Conservation (phyloP, 1,140 invertebrate genomes). For the Panagrolaimus sp. region DNA sequence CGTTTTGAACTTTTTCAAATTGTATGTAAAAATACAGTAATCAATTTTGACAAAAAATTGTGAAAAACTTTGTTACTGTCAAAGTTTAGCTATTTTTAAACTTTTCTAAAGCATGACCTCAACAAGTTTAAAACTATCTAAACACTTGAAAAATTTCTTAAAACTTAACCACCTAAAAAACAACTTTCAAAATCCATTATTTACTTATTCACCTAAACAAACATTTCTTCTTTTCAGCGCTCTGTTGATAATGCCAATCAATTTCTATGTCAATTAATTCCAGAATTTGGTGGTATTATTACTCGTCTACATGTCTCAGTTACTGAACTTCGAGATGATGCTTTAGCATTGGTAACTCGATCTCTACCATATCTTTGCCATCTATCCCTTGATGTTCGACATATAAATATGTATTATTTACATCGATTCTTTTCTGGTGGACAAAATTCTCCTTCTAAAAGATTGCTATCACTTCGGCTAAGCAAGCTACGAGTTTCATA, state of each 20-base stretch:
- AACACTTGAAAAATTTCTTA: background rate
- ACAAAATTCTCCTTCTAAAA: constrained; percentile 23
- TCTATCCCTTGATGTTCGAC: constrained; percentile 47
- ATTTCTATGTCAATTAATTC: constrained; percentile 44
- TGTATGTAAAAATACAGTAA: no score
- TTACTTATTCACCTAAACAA: background rate
- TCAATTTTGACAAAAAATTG: no score
- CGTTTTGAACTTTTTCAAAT: no score
- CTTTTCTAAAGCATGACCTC: no score
- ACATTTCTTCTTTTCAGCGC: constrained; percentile 39
- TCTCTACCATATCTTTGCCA: constrained; percentile 40
- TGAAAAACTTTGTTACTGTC: no score
- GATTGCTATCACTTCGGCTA: constrained; percentile 43
- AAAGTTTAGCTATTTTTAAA: no score
- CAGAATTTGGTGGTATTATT: constrained; percentile 45
- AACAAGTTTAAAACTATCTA: background rate
- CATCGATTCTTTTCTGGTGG: constrained; percentile 39
- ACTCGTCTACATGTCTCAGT: constrained; percentile 48
- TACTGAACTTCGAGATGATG: constrained; percentile 44
- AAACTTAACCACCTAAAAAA: background rate
- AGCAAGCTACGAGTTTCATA: constrained; percentile 51
- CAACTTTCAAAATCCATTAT: background rate
- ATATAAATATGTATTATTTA: constrained; percentile 39
- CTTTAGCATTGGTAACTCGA: constrained; percentile 33
- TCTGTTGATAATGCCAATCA: constrained; percentile 50